Evolutionary conservation across 1,140 invertebrate genomes (phyloP), one percentile per base, ranked within the genome.

Genomic region (Trypoxylus dichotomus): DNA sequence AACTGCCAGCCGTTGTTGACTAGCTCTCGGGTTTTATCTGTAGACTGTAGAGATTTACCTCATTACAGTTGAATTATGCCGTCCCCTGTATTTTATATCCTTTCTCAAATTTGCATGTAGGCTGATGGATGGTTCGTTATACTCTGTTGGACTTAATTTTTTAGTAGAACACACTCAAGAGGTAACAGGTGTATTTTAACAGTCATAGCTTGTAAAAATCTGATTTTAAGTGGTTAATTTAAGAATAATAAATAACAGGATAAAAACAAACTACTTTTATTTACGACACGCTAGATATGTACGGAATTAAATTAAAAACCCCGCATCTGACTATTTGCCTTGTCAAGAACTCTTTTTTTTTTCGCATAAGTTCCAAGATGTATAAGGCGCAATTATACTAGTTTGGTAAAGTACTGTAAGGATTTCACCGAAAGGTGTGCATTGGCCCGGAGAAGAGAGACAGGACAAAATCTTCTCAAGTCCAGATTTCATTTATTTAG

Each of bases 81-180:
- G 15, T 68, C 13, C 13, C 27, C 27, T 68, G 21, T 68, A 27
- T 68, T 68, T 24, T 29, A 15, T 24, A 29, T 10, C 60, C 60
- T 68, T 25, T 68, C 3, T 68, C 27, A 68, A 68, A 68, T 68
- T 68, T 68, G 24, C 21, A 68, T 68, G 60, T 68, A 68, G 15
- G 21, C 60, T 1, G 60, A 1, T 24, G 60, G 60, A 1, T 24
- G 60, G 7, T 24, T 68, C 60, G 13, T 13, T 13, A 27, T 68
- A 27, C 60, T 2, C 60, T 29, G 19, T 29, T 2, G 60, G 24
- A 11, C 60, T 68, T 68, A 68, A 68, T 68, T 68, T 68, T 27
- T 15, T 24, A 68, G 27, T 15, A 25, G 27, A 29, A 29, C 27
- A 68, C 60, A 13, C 11, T 68, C 7, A 27, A 5, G 24, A 27